Base-by-base conservation (phyloP, 2,113 vertebrate genomes). In the Nanorana parkeri region DNA sequence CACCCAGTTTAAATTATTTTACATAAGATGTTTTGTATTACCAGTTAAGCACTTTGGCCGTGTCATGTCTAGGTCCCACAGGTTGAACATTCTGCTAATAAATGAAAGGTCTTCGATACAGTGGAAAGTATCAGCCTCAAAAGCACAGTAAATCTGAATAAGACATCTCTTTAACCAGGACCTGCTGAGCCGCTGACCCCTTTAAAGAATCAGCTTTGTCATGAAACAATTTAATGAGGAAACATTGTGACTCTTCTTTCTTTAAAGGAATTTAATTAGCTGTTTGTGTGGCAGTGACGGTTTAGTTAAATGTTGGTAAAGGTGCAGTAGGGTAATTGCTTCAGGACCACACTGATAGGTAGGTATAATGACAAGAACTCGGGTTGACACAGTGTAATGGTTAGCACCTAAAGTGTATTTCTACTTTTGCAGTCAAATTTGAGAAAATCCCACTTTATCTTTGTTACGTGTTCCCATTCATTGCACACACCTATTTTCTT, bases 11-110 rank as follows among this genome's bases (percentile, higher is more conserved):
- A 58, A 41, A 79, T 56, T 58, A 68, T 68, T 60, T 80, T 60
- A 75, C 71, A 54, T 82, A 17, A 63, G 51, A 60, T 41, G 36
- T 80, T 58, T 64, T 47, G 36, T 69, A 68, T 63, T 26, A 71
- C 26, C 60, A 68, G 19, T 69, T 80, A 61, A 63, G 32, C 55
- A 52, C 17, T 24, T 21, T 4, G 67, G 55, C 47, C 54, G 13
- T 63, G 55, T 26, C 55, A 24, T 17, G 23, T 41, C 26, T 16
- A 17, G 29, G 67, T 16, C 32, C 2, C 16, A 11, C 23, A 71
- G 36, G 32, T 65, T 64, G 23, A 68, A 75, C 29, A 29, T 61
- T 75, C 60, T 5, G 19, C 56, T 61, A 32, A 36, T 75, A 75
- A 75, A 29, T 19, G 28, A 75, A 61, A 75, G 72, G 71, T 74